Evolutionary conservation across 1,140 invertebrate genomes (phyloP).

Genomic region (Calephelis nemesis): DNA sequence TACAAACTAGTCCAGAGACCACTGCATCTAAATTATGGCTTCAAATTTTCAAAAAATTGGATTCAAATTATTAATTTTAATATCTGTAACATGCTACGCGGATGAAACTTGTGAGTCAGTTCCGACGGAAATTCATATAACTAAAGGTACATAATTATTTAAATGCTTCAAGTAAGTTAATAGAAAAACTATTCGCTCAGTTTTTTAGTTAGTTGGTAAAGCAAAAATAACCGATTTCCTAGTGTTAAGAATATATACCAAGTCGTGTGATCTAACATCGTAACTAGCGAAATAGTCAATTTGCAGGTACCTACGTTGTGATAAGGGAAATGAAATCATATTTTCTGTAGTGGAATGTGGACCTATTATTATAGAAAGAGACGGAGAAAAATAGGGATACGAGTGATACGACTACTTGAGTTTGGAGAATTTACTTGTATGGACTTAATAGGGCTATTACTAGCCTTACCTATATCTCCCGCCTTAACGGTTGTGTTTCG

Average conservation of each 20-base stretch:
- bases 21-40: conserved; percentile 12
- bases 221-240: background rate
- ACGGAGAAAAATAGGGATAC: too few relatives aligned
- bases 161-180: background rate
- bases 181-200: background rate
- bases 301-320: too few relatives aligned
- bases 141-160: conserved; percentile 52
- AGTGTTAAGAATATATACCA: background rate
- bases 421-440: too few relatives aligned
- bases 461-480: too few relatives aligned
- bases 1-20: background rate
- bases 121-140: conserved; percentile 65
- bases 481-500: too few relatives aligned
- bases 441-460: too few relatives aligned
- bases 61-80: background rate
- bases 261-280: too few relatives aligned
- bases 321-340: too few relatives aligned
- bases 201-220: background rate
- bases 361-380: too few relatives aligned
- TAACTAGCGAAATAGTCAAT: too few relatives aligned
- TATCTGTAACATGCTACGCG: conserved; percentile 36
- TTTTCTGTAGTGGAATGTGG: too few relatives aligned
- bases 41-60: background rate
- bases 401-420: too few relatives aligned
- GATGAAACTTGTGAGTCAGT: conserved; percentile 67